These are phyloP conservation scores for Epinephelus moara DNA, from an alignment of 2,113 vertebrate genomes.

Conservation along the genomic window DNA sequence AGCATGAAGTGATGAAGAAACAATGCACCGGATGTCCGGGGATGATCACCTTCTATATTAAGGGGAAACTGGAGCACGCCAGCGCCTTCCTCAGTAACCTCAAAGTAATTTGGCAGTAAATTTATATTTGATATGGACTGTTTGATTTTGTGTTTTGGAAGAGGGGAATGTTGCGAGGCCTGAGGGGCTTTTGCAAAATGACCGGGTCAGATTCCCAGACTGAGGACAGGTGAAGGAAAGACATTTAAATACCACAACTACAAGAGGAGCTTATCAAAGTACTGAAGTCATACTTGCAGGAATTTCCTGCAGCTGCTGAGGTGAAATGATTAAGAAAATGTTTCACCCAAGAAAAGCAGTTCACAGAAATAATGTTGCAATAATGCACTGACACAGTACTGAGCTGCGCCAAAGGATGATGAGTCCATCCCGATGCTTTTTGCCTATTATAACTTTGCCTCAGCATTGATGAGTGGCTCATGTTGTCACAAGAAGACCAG, in stretches of 20 bases:
- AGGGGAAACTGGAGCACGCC: slow-evolving; percentile 88
- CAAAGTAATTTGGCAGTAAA: slow-evolving; percentile 85
- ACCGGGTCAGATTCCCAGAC: not conserved
- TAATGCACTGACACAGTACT: not conserved
- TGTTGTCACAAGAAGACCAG: not conserved
- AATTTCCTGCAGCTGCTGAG: not conserved
- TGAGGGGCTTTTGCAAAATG: not conserved
- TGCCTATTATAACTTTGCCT: not conserved
- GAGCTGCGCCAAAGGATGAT: not conserved
- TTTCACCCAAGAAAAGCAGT: not conserved
- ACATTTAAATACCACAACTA: not conserved
- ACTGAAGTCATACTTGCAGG: not conserved
- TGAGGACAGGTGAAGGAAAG: not conserved
- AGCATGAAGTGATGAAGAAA: slow-evolving; percentile 87
- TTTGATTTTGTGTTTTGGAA: not conserved
- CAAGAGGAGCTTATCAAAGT: not conserved
- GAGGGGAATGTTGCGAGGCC: not conserved
- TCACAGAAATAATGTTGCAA: not conserved
- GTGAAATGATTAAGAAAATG: not conserved
- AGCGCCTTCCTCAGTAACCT: slow-evolving; percentile 88
- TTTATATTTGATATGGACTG: not conserved
- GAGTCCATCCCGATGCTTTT: not conserved
- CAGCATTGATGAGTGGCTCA: too few species aligned
- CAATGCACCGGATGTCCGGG: slow-evolving; percentile 92
- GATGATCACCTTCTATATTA: slow-evolving; percentile 93